Evolutionary conservation across 2,888 invertebrate species (phyloP), one percentile per base, ranked within the genome.

Genomic region (Chrysomela aeneicollis): DNA sequence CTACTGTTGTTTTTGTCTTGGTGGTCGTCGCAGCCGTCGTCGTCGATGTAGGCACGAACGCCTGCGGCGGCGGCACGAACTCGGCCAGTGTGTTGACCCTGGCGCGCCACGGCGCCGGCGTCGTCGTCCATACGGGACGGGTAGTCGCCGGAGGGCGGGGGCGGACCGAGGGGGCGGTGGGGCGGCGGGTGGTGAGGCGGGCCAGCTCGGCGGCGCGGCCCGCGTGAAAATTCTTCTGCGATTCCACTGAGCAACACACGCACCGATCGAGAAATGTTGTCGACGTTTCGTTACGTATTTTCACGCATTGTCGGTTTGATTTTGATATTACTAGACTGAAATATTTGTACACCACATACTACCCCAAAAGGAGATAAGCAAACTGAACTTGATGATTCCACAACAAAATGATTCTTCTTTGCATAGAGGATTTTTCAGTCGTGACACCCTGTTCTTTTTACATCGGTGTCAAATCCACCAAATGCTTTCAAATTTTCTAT

Each of bases 221-320:
- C 79, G 88, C 86, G 79, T 95, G 94, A 81, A 92, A 94, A 83
- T 94, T 93, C 80, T 93, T 92, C 83, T 95, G 94, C 12, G 94
- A 91, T 83, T 94, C 94, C 78, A 94, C 94, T 94, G 84, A 12
- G 86, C 86, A 66, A 65, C 71, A 54, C 67, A 59, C 50, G 49
- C 1, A 15, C 15, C 3, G 10, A 19, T n/a, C n/a, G 10, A 4
- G 22, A 12, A 17, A 9, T 19, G 5, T 2, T 22, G 5, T 15
- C 19, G 17, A 18, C 15, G 18, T 8, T 18, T 47, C 8, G 19
- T 17, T 5, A 18, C 8, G 17, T 15, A 10, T 35, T 9, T n/a
- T n/a, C n/a, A n/a, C n/a, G n/a, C n/a, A n/a, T n/a, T n/a, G n/a
- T n/a, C n/a, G n/a, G n/a, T n/a, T n/a, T n/a, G n/a, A n/a, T n/a